These are phyloP conservation scores for Ceratina calcarata DNA, from an alignment of 1,140 invertebrate species.

Conservation along the genomic window DNA sequence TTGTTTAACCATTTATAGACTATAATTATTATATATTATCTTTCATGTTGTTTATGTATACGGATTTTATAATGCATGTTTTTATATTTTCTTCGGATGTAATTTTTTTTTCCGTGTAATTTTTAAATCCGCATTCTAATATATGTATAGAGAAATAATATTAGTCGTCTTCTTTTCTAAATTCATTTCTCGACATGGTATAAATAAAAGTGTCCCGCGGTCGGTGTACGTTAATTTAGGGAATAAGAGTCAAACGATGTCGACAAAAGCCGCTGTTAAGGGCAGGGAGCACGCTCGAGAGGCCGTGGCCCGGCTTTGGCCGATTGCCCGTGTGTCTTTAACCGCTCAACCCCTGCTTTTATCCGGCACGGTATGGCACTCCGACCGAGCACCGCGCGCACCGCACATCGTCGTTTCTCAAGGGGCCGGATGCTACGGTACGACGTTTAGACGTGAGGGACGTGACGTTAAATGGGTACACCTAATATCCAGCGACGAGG, in stretches of 20 bases:
- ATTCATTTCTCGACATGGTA: not conserved
- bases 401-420: slow-evolving; percentile 35
- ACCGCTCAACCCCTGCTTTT: slow-evolving; percentile 24
- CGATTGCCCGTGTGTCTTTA: slow-evolving; percentile 64
- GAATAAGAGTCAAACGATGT: slow-evolving; percentile 41
- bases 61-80: too few species aligned
- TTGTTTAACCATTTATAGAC: too few species aligned
- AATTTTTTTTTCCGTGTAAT: too few species aligned
- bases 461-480: slow-evolving; percentile 67
- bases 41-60: too few species aligned
- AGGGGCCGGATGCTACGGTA: slow-evolving; percentile 46
- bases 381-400: not conserved
- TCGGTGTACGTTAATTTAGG: slow-evolving; percentile 59
- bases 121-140: too few species aligned
- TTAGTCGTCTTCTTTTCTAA: too few species aligned
- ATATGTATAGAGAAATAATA: too few species aligned
- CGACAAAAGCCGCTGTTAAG: slow-evolving; percentile 52
- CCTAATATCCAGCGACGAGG: slow-evolving; percentile 60
- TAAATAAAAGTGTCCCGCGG: slow-evolving; percentile 25
- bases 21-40: too few species aligned
- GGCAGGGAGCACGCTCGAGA: slow-evolving; percentile 45
- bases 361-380: not conserved
- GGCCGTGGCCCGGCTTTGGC: slow-evolving; percentile 47
- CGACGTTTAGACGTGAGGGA: too few species aligned
- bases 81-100: too few species aligned